A percentile compares a stretch with the other conserved stretches of the same genome.
phyloP scores from a whole-genome alignment of 2,888 invertebrate species.

The Drymonia ruficornis region DNA sequence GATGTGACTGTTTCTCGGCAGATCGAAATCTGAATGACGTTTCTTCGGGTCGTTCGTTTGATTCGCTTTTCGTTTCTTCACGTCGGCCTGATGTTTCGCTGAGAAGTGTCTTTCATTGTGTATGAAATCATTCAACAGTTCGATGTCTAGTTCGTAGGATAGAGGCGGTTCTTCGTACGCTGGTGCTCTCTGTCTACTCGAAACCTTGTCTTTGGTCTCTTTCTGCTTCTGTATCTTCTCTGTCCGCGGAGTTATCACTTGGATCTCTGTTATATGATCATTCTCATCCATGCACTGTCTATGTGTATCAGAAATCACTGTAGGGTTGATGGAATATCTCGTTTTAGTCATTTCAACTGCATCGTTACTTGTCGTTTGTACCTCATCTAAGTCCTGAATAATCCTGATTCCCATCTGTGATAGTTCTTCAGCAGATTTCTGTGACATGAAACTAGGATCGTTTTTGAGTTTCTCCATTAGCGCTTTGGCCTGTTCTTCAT shows the following conservation, averaged over 20 bases:
- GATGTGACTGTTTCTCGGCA: constrained; percentile 84
- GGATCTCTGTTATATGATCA: constrained; percentile 90
- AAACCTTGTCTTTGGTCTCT: constrained; percentile 64
- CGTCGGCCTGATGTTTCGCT: constrained; percentile 69
- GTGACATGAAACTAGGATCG: constrained; percentile 77
- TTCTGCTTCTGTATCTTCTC: constrained; percentile 62
- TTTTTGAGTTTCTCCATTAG: constrained; percentile 77
- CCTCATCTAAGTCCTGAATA: constrained; percentile 73
- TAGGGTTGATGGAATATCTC: constrained; percentile 72
- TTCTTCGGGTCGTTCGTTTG: constrained; percentile 74
- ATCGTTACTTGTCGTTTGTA: constrained; percentile 58
- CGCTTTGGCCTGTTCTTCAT: constrained; percentile 74
- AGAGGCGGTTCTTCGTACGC: constrained; percentile 64
- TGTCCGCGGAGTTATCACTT: constrained; percentile 85
- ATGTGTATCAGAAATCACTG: constrained; percentile 69
- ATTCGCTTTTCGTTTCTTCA: constrained; percentile 69
- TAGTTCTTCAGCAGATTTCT: constrained; percentile 74
- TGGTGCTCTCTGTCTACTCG: constrained; percentile 71
- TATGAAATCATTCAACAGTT: constrained; percentile 78
- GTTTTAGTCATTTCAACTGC: constrained; percentile 72
- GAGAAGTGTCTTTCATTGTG: constrained; percentile 75
- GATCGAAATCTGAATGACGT: constrained; percentile 79
- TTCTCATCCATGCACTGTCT: constrained; percentile 61
- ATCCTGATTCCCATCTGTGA: constrained; percentile 73
- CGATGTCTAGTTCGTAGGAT: constrained; percentile 74